Base-by-base conservation (phyloP, 2,797 vertebrate species). In the Tachyglossus aculeatus region DNA sequence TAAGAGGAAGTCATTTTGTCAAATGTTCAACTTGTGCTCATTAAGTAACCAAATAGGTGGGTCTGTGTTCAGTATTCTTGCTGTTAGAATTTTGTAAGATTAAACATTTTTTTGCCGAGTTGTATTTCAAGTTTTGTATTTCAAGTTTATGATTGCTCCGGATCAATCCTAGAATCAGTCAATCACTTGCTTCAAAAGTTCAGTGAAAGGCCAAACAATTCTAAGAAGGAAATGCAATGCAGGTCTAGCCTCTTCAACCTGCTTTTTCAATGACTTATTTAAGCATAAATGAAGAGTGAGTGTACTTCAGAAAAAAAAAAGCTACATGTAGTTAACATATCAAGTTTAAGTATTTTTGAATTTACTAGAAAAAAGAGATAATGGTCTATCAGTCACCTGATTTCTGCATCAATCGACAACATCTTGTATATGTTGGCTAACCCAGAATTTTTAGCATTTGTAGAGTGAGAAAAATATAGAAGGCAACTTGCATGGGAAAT, bases 41-140 rank as follows among this genome's bases (percentile, higher is more conserved):
- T n/a, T n/a, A n/a, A n/a, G n/a, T 60, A 37, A 7, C 44, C 51
- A 44, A 14, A 4, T 44, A 41, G 50, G 37, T 31, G 47, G 22
- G 43, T 62, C 57, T 65, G 50, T 67, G 51, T 58, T 31, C 39
- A 37, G n/a, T 31, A 33, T 62, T 57, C 8, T 4, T 43, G 31
- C 74, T 78, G 44, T 80, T 57, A 48, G 21, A 38, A 60, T 60
- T 43, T 3, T 64, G 22, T 32, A 59, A 51, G 55, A 55, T 45
- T 58, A 41, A 38, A 58, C 43, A 52, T 75, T 79, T 13, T 60
- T 70, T 76, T 66, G 53, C 45, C 44, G 40, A 25, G 39, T 55
- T 36, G 0, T 0, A 14, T 18, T 27, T 39, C 67, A 10, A 44
- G 9, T 41, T 41, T 51, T 38, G 34, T 56, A 3, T 54, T 40